Evolutionary conservation across 2,888 invertebrate species (phyloP).

Genomic region (Eumerus sabulonum): DNA sequence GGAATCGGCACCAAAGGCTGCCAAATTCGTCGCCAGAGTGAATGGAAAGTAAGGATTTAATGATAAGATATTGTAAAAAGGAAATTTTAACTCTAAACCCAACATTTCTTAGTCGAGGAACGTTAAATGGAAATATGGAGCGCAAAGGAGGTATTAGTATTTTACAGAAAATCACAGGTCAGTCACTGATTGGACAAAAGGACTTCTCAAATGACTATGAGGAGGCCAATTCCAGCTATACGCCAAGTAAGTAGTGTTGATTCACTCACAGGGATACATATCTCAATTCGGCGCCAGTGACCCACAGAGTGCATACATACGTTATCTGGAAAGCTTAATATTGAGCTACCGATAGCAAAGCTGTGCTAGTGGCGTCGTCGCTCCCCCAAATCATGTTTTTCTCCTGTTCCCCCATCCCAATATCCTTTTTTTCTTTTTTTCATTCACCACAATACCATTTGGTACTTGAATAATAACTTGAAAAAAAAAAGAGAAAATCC

Average conservation of each 20-base stretch:
- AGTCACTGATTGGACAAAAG: slow-evolving; percentile 17
- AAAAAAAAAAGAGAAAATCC: slow-evolving; percentile 2
- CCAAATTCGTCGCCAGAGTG: slow-evolving; percentile 23
- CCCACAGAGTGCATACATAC: too few species aligned
- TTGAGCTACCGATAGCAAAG: too few species aligned
- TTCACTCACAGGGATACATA: too few species aligned
- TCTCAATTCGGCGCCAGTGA: too few species aligned
- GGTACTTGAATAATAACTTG: slow-evolving; percentile 43
- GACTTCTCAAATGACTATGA: slow-evolving; percentile 16
- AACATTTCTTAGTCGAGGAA: slow-evolving; percentile 8
- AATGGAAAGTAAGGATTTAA: slow-evolving; percentile 33
- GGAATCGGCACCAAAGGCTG: slow-evolving; percentile 36
- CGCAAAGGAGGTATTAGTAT: slow-evolving; percentile 41
- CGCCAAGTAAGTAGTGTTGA: slow-evolving; percentile 35
- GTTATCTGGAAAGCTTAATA: too few species aligned
- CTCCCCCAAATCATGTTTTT: too few species aligned
- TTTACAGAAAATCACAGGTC: slow-evolving; percentile 53
- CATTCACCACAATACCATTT: slow-evolving; percentile 15
- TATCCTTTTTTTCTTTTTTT: background rate
- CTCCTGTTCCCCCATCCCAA: background rate
- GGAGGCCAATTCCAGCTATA: slow-evolving; percentile 1
- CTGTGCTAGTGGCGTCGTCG: too few species aligned
- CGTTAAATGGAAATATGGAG: slow-evolving; percentile 15
- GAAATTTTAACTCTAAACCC: too few species aligned
- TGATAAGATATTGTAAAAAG: too few species aligned